Base-by-base conservation (phyloP, 2,888 invertebrate species). In the Lumbricus terrestris region DNA sequence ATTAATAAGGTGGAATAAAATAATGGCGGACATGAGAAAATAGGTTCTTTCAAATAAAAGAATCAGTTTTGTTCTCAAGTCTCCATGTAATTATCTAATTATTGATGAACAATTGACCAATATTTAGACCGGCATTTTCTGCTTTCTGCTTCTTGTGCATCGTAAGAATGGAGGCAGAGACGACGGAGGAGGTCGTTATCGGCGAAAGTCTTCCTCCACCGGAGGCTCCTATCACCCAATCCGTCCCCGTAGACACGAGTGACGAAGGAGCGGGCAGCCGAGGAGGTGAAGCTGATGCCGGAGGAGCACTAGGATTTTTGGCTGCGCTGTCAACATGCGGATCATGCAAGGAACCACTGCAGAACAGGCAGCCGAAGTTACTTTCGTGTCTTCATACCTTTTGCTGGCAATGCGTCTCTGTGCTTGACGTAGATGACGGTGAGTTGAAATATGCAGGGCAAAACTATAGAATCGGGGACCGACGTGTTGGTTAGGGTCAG, bases 341-440 rank as follows among this genome's bases (percentile, higher is more conserved):
- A n/a, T 82, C 90, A 40, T 92, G 92, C 89, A 92, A 91, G 90
- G 93, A 93, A 88, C 93, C 90, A 54, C 88, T 92, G 33, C 89
- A 89, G 23, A 83, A 88, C n/a, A 90, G 92, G 82, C 96, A 96
- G 88, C 97, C 98, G 69, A 97, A 97, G 95, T 96, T 98, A 91
- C 95, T 98, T 94, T 97, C 97, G 95, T 98, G 98, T 95, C 96
- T 98, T 92, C 98, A 98, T 95, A 97, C 97, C 90, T 96, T 97
- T 91, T 98, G 98, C 95, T 96, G 96, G 90, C 96, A 96, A 92
- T 97, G 97, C 95, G 95, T 97, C 47, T 35, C 38, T n/a, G 16
- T 69, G 54, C 82, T 91, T 34, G 90, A 91, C 35, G 83, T 69
- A n/a, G 29, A 83, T 29, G 91, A 91, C 23, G 89, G 90, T 91